Percentiles rank a stretch among this genome's conserved stretches.
phyloP scores from a whole-genome alignment of 2,113 vertebrate genomes.

The Pomatorhinus ruficollis region DNA sequence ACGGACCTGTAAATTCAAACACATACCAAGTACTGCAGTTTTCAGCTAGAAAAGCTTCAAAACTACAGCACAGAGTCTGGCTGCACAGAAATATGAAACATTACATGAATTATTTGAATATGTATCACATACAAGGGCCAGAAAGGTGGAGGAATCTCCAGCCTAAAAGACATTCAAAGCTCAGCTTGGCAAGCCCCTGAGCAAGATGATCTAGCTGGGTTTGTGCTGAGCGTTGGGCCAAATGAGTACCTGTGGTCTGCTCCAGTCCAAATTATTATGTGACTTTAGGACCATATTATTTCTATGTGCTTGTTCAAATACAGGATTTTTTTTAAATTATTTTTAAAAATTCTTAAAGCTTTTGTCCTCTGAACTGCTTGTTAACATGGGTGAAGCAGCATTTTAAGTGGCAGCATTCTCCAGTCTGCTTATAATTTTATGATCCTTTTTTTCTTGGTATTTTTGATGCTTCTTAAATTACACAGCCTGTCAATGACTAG shows the following conservation, averaged over 20 bases:
- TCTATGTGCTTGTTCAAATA: background rate
- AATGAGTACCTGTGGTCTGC: background rate
- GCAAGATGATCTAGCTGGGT: background rate
- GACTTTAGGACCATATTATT: background rate
- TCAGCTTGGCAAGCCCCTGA: background rate
- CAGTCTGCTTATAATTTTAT: background rate
- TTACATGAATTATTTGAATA: background rate
- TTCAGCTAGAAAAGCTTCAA: background rate
- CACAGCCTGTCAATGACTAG: background rate
- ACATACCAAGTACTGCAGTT: background rate
- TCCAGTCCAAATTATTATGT: background rate
- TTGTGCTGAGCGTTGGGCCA: background rate
- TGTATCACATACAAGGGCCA: background rate
- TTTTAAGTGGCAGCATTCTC: background rate
- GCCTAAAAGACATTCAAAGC: background rate
- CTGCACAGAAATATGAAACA: background rate
- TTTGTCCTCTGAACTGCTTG: background rate
- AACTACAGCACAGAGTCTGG: background rate
- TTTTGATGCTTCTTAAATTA: background rate
- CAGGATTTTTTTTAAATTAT: background rate
- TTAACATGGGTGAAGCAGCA: background rate
- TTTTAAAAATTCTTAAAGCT: background rate
- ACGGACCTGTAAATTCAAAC: background rate
- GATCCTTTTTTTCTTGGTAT: background rate
- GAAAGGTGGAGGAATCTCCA: background rate